These are phyloP conservation scores for Dolichomitus sp. DNA, from an alignment of 2,888 invertebrate genomes.

Conservation along the genomic window DNA sequence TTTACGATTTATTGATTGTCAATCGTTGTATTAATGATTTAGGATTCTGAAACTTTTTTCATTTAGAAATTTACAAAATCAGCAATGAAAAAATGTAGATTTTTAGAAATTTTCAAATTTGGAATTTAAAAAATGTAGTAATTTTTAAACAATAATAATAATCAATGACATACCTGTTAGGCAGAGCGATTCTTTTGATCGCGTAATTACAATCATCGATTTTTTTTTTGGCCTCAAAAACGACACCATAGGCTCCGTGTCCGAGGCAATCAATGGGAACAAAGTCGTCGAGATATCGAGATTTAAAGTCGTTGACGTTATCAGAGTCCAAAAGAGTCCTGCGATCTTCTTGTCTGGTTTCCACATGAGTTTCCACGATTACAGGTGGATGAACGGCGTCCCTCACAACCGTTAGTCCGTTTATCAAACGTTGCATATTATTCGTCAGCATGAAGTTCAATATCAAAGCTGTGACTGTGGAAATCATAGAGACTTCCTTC, in stretches of 20 bases:
- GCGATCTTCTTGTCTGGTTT: slow-evolving; percentile 81
- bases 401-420: slow-evolving; percentile 75
- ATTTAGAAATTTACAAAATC: background rate
- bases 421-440: slow-evolving; percentile 81
- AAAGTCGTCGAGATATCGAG: slow-evolving; percentile 94
- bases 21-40: background rate
- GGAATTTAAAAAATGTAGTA: no score
- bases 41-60: background rate
- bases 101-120: no score
- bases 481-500: slow-evolving; percentile 93
- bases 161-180: slow-evolving; percentile 89
- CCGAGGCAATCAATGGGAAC: slow-evolving; percentile 93
- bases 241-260: slow-evolving; percentile 98
- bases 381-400: slow-evolving; percentile 80
- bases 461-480: slow-evolving; percentile 91
- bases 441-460: slow-evolving; percentile 90
- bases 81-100: no score
- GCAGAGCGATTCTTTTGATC: slow-evolving; percentile 96
- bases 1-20: slow-evolving; percentile 11
- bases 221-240: slow-evolving; percentile 97
- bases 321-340: slow-evolving; percentile 75
- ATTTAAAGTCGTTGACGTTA: slow-evolving; percentile 77
- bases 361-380: slow-evolving; percentile 79
- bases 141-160: no score
- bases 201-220: slow-evolving; percentile 98